Evolutionary conservation across 2,797 vertebrate species (phyloP), one percentile per base, ranked within the genome.

Genomic region (Sebastes iracundus): DNA sequence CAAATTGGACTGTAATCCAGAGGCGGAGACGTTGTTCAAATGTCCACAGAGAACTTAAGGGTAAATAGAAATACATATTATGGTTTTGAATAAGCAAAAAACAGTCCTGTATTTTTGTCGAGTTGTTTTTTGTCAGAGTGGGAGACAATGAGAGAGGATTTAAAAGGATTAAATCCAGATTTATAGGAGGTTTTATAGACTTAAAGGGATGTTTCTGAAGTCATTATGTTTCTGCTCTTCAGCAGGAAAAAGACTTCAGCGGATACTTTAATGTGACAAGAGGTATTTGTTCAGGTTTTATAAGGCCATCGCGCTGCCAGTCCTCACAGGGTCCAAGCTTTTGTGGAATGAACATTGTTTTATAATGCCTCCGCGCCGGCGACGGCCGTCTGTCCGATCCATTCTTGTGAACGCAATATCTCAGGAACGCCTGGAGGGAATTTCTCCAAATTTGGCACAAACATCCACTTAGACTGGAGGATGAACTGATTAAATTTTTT

Each of bases 101-200:
- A 35, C 2, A 33, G 3, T 27, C 10, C 2, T 32, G 32, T 55
- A 3, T 67, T 25, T 28, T 30, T 42, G 10, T n/a, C 46, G 10
- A 35, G n/a, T 32, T 4, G 16, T 1, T 25, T 55, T 60, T 8
- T 13, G 7, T 72, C 30, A 32, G 7, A 58, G 68, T 18, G 6
- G 3, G 18, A 56, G 35, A 49, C 16, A 6, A 49, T 25, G 20
- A 38, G 12, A 23, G 7, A 58, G 32, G 25, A 56, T 42, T 53
- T 35, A 23, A 42, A 55, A 25, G 22, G 25, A 77, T 72, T 25
- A 16, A 30, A 72, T 22, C 9, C 58, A 42, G 20, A 42, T 67
- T 72, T 8, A 72, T 7, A n/a, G 27, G 3, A 18, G 8, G 12
- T 75, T 71, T 79, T 46, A 75, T 42, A 52, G 59, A 79, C 75